Base-by-base conservation (phyloP, 2,888 invertebrate genomes). In the Punctoribates punctum region DNA sequence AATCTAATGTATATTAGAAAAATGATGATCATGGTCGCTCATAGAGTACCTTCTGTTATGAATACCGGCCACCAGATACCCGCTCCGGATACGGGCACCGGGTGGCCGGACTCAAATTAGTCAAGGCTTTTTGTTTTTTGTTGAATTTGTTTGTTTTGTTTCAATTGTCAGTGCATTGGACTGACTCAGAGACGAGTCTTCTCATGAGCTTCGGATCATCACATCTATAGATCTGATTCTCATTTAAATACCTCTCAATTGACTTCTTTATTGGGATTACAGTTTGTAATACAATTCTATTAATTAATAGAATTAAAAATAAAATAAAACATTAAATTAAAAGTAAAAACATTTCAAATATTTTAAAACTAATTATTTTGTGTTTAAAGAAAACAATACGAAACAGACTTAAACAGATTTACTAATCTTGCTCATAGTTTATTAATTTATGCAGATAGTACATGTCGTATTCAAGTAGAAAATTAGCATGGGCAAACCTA, bases 11-110 rank as follows among this genome's bases (percentile, higher is more conserved):
- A n/a, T n/a, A n/a, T n/a, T n/a, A n/a, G n/a, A 70, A 70, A 70
- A 70, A 23, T 42, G 70, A 38, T 70, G 70, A 70, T 13, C 70
- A 70, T 38, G 23, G 70, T 70, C 70, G 38, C 70, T 70, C 70
- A 70, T 70, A 70, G 70, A 70, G 70, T 70, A 70, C 70, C 70
- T 70, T 70, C 38, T 70, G 70, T 70, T 70, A 70, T 70, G 42
- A 70, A 23, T 23, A 70, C 42, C 20, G 70, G 20, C 70, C 42
- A 42, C n/a, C 27, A 17, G 27, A 4, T 25, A 11, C 42, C 42
- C 13, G 42, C 4, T 34, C n/a, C n/a, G n/a, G n/a, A n/a, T n/a
- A n/a, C n/a, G n/a, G n/a, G n/a, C n/a, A n/a, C n/a, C n/a, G n/a
- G n/a, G n/a, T n/a, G n/a, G n/a, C n/a, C n/a, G n/a, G n/a, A n/a